Evolutionary conservation across 37 sponge, comb jelly and placozoan species (phyloP), one percentile per base, ranked within the genome.

Genomic region (Lycopodina hypogea): DNA sequence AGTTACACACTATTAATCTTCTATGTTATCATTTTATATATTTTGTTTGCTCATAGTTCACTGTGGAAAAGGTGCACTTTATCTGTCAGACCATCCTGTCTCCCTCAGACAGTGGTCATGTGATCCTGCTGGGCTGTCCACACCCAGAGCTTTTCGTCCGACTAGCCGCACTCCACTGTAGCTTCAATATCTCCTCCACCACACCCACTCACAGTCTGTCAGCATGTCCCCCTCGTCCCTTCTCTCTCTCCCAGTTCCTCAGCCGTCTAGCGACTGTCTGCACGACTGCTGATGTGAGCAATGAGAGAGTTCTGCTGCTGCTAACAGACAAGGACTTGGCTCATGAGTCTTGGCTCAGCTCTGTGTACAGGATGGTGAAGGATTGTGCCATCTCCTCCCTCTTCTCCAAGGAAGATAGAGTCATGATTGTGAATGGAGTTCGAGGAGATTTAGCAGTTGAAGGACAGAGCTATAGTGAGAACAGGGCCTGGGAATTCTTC

Each of bases 401-500:
- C 39, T 95, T 91, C 90, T 77, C 92, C 1, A 70, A 52, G 9
- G 96, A 95, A 79, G 90, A 92, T 50, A 68, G 71, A 75, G 45
- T 86, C 32, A 71, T 62, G 45, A 88, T 91, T 39, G 73, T 86
- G 58, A 95, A 80, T 56, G 67, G 89, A 26, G 65, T 95, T 33
- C 57, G 96, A 26, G 83, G 89, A 26, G 83, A 89, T 60, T 71
- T 95, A 34, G 84, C 80, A 1, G 86, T 85, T 35, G 77, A 83
- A 66, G 96, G 92, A 0, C 59, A 86, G 34, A 78, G 38, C 9
- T 95, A 86, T 76, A 81, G 56, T 45, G 41, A 69, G 37, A 76
- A 82, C 0, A 38, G 64, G 19, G 96, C 90, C 0, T 95, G 92
- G 89, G 42, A 73, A 11, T 95, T 95, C 87, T 95, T 95, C 78